A percentile compares a stretch with the other conserved stretches of the same genome.
phyloP scores from a whole-genome alignment of 2,797 vertebrate species.

The Pangasius larnaudii region DNA sequence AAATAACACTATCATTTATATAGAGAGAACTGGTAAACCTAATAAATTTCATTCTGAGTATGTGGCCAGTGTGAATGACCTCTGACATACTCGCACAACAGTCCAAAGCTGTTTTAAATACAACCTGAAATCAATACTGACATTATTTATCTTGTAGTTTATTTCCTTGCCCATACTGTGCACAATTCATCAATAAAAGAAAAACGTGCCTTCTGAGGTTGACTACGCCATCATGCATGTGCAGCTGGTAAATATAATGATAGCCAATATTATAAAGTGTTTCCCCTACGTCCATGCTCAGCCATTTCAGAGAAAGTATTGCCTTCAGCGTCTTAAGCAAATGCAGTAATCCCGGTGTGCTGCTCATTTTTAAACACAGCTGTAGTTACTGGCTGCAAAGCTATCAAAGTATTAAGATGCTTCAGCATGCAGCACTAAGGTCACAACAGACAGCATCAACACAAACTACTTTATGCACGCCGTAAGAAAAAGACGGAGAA shows the following conservation, averaged over 20 bases:
- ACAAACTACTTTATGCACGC: conserved; percentile 58
- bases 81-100: background rate
- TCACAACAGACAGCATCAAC: conserved; percentile 14
- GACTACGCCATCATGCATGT: background rate
- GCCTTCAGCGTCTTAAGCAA: background rate
- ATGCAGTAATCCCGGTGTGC: background rate
- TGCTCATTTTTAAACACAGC: background rate
- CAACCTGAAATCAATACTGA: background rate
- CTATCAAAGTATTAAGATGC: conserved; percentile 6
- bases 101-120: background rate
- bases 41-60: background rate
- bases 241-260: background rate
- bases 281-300: background rate
- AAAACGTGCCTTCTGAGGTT: background rate
- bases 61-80: background rate
- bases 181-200: background rate
- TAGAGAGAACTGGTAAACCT: background rate
- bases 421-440: conserved; percentile 43
- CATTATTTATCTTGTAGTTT: background rate
- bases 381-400: conserved; percentile 2
- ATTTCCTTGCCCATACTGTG: background rate
- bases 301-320: background rate
- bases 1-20: background rate
- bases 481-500: background rate
- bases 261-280: background rate